Percentiles rank a stretch among this genome's conserved stretches.
Evolutionary conservation across 2,797 vertebrate species (phyloP).

Genomic region (Microctenopoma steveboyesi): DNA sequence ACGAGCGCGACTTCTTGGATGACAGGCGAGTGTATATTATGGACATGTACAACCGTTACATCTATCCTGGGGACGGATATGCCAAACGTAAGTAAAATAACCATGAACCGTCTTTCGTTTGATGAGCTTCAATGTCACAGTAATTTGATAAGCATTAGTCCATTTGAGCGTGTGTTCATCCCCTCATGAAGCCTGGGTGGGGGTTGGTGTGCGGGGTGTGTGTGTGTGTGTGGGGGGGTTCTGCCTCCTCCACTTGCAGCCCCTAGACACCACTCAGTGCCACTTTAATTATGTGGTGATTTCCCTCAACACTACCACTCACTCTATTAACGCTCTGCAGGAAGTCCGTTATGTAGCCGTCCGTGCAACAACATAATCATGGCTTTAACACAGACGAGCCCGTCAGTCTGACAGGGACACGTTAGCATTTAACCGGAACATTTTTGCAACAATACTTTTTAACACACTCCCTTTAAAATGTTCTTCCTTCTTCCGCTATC

Average conservation of each 20-base stretch:
- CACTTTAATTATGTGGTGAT: slow-evolving; percentile 49
- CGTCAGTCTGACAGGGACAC: slow-evolving; percentile 35
- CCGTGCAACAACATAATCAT: slow-evolving; percentile 10
- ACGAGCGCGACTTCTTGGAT: slow-evolving; percentile 94
- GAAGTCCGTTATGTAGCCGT: slow-evolving; percentile 22
- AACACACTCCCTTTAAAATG: slow-evolving; percentile 8
- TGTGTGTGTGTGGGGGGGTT: too few relatives aligned
- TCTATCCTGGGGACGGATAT: slow-evolving; percentile 92
- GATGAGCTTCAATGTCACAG: background rate
- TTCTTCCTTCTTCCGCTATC: slow-evolving; percentile 15
- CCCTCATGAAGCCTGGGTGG: background rate
- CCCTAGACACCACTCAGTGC: slow-evolving; percentile 35
- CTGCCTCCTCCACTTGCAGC: slow-evolving; percentile 18
- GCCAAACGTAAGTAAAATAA: slow-evolving; percentile 90
- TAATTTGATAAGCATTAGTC: background rate
- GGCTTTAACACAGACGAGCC: slow-evolving; percentile 39
- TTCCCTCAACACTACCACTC: slow-evolving; percentile 21
- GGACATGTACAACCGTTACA: slow-evolving; percentile 95
- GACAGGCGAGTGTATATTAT: slow-evolving; percentile 94
- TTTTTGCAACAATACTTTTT: background rate
- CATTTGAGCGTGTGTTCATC: background rate
- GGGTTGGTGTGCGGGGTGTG: background rate
- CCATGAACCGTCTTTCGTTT: background rate
- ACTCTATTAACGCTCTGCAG: slow-evolving; percentile 23
- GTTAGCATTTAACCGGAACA: slow-evolving; percentile 1